These are phyloP conservation scores for Cheilosia urbana DNA, from an alignment of 2,888 invertebrate genomes.

Conservation along the genomic window DNA sequence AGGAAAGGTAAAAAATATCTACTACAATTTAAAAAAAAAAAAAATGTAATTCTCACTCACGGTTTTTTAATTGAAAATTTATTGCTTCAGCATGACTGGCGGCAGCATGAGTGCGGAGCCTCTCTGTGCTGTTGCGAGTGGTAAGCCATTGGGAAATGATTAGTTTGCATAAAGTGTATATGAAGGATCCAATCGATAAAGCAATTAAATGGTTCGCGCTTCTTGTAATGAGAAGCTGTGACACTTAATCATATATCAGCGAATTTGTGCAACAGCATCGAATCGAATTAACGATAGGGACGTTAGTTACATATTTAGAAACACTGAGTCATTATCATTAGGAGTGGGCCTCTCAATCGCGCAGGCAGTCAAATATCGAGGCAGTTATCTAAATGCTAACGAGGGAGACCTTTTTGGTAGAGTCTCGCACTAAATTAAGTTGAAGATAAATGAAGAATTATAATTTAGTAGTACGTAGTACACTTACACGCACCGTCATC, in stretches of 20 bases:
- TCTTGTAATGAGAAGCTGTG: conserved; percentile 3
- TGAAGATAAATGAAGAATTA: no score
- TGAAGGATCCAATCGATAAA: conserved; percentile 53
- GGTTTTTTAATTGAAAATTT: conserved; percentile 69
- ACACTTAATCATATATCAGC: background rate
- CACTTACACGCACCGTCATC: no score
- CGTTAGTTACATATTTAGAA: background rate
- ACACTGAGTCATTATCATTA: no score
- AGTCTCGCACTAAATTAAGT: no score
- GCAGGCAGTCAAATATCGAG: no score
- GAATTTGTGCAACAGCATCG: background rate
- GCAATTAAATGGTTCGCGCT: conserved; percentile 28
- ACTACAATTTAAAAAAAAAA: conserved; percentile 16
- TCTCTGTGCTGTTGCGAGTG: conserved; percentile 1
- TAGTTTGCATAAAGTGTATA: conserved; percentile 24
- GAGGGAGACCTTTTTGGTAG: no score
- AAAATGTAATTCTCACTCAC: conserved; percentile 38
- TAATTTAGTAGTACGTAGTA: no score
- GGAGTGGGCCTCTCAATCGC: no score
- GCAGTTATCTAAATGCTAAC: no score
- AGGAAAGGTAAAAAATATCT: conserved; percentile 15
- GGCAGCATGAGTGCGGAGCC: conserved; percentile 20
- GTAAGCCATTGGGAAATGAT: conserved; percentile 39
- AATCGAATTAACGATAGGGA: background rate
- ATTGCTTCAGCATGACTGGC: conserved; percentile 47